These are phyloP conservation scores for Rhabdomys dilectus DNA, from an alignment of 2,113 vertebrate species.

Conservation along the genomic window DNA sequence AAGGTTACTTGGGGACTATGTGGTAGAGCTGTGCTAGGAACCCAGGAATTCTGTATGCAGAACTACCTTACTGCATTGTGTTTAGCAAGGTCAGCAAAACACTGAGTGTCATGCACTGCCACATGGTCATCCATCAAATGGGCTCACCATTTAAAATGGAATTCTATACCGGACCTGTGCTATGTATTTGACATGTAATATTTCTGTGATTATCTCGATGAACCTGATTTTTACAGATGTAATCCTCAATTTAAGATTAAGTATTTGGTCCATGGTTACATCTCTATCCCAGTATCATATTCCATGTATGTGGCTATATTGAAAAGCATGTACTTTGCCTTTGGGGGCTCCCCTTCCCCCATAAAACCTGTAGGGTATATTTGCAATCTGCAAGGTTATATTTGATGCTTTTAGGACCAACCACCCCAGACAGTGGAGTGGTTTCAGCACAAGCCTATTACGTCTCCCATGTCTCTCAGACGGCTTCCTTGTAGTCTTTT, in stretches of 20 bases:
- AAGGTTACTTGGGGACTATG: neutral
- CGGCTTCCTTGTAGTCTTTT: constrained; percentile 17
- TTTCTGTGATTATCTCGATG: neutral
- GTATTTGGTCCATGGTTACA: neutral
- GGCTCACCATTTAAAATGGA: neutral
- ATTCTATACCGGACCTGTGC: neutral
- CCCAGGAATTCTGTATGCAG: neutral
- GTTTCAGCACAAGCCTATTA: constrained; percentile 17
- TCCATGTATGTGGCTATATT: neutral
- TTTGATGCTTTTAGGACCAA: constrained; percentile 20
- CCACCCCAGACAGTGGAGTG: neutral
- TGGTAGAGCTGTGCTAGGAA: neutral
- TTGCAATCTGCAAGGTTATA: neutral
- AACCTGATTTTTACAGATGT: neutral
- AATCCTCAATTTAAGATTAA: neutral
- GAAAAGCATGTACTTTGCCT: neutral
- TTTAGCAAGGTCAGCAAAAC: neutral
- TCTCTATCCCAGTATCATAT: neutral
- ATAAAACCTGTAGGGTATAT: neutral
- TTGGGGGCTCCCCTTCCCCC: neutral
- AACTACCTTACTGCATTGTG: neutral
- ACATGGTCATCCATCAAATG: neutral
- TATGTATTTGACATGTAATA: neutral
- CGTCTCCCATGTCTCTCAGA: constrained; percentile 12
- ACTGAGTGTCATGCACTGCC: neutral